phyloP scores from a whole-genome alignment of 2,888 invertebrate species.

The Drosophila longiperda region DNA sequence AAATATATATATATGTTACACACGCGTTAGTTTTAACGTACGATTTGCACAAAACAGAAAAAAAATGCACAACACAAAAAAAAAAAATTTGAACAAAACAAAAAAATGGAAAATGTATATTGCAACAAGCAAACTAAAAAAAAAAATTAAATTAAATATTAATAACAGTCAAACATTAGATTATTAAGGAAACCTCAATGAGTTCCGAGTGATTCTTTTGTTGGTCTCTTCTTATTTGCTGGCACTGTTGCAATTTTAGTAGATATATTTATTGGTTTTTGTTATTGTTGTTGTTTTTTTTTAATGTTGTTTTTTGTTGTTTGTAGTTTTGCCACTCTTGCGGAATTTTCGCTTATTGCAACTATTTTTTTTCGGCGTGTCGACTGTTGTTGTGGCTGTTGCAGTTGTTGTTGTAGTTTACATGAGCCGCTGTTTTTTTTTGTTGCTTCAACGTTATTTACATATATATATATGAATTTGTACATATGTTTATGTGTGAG shows the following conservation, averaged over 20 bases:
- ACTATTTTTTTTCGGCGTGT: constrained; percentile 27
- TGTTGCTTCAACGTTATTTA: constrained; percentile 5
- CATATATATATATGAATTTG: not conserved
- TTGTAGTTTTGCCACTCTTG: constrained; percentile 18
- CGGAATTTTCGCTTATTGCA: constrained; percentile 41
- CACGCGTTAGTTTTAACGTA: constrained; percentile 50
- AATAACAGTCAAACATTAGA: constrained; percentile 2
- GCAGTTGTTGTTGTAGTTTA: constrained; percentile 20
- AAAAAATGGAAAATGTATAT: not conserved
- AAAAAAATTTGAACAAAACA: constrained; percentile 27
- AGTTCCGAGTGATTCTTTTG: constrained; percentile 25
- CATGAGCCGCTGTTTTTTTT: constrained; percentile 16
- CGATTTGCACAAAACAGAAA: constrained; percentile 6
- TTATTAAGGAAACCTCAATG: constrained; percentile 1
- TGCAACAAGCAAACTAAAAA: constrained; percentile 7
- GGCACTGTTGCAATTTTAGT: constrained; percentile 7
- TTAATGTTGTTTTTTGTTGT: constrained; percentile 5
- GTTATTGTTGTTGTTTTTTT: constrained; percentile 9
- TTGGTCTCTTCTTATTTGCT: constrained; percentile 12
- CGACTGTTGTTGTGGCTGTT: constrained; percentile 16
- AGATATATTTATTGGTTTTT: constrained; percentile 1
- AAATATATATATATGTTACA: constrained; percentile 31
- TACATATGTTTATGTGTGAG: not conserved
- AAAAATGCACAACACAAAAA: constrained; percentile 37
- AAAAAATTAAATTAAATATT: not conserved